Base-by-base conservation (phyloP, 2,888 invertebrate genomes). In the Thera obeliscata region DNA sequence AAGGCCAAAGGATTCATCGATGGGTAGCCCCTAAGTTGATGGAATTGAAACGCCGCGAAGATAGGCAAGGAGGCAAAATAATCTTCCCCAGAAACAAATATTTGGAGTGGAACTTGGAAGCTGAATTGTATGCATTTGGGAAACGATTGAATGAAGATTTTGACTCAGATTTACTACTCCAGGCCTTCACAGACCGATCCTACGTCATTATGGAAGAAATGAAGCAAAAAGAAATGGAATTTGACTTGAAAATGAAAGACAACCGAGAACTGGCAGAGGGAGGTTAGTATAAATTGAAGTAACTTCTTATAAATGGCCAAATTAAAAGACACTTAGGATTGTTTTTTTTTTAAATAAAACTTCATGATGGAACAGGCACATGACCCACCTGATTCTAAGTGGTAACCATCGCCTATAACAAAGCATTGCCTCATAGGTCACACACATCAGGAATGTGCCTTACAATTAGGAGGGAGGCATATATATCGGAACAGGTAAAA, bases 71-170 rank as follows among this genome's bases (percentile, higher is more conserved):
- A 0, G 94, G 95, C 6, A 95, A 96, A 78, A 90, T 82, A 78
- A 78, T 69, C 61, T 75, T 86, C 74, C 78, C 94, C 74, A 76
- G 97, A 71, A 96, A 95, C 38, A 93, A 94, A 7, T 97, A 94
- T 81, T 76, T 96, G n/a, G 97, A 97, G 80, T 98, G 98, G 98
- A 98, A 98, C 83, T 95, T 97, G 77, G 95, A 96, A 77, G 95
- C 97, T 0, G 98, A 99, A 90, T 73, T 99, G 2, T 98, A 94
- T 90, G 97, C 98, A 0, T 99, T 99, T 93, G 96, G 96, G 8
- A 96, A 96, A 81, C 94, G 99, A 38, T 90, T 99, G 12, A 95
- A 96, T 36, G 99, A 99, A 91, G 95, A 97, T 3, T 97, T 99
- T 80, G 94, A 97, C 69, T 88, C 94, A 0, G 91, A 95, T 33